Evolutionary conservation across 2,797 vertebrate genomes (phyloP), one percentile per base, ranked within the genome.

Genomic region (Coregonus ussuriensis): DNA sequence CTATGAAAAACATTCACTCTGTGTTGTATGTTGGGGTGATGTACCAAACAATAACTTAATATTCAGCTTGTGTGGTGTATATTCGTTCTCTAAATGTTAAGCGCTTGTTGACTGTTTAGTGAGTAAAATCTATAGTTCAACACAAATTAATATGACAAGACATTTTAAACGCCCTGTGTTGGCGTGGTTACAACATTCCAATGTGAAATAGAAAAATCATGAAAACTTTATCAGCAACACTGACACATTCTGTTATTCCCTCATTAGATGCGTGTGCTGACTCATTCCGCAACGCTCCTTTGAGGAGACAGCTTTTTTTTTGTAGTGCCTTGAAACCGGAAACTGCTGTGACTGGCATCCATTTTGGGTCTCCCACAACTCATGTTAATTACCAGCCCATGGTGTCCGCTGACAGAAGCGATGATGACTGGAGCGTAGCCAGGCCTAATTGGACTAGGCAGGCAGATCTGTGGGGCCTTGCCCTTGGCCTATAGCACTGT

Each of bases 381-480:
- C 79, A 21, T 37, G 83, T 82, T 88, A 85, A 89, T 88, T 80
- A 84, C 66, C 78, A 74, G 85, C 75, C 81, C 82, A 77, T 72
- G 65, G 25, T 41, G 33, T 70, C 83, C 25, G 68, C 52, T 33
- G 87, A 79, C 78, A 75, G 21, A 16, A 53, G 75, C 74, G 66
- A 78, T 75, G 78, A 74, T 80, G 85, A 87, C 68, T 25, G 81
- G 79, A 70, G 83, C 76, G 82, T 69, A 77, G 79, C 77, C 54
- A 77, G 53, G 74, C 83, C 83, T 91, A 84, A 91, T 88, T 83
- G 80, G 85, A 89, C 72, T 75, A 83, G 88, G 87, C 86, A 85
- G 71, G 87, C 77, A 77, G 79, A 85, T 82, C 67, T 78, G 80
- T 75, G 81, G 71, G 77, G 82, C 74, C 74, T 35, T 16, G 33